These are phyloP conservation scores for Nyctibius grandis DNA, from an alignment of 2,797 vertebrate genomes.

Conservation along the genomic window DNA sequence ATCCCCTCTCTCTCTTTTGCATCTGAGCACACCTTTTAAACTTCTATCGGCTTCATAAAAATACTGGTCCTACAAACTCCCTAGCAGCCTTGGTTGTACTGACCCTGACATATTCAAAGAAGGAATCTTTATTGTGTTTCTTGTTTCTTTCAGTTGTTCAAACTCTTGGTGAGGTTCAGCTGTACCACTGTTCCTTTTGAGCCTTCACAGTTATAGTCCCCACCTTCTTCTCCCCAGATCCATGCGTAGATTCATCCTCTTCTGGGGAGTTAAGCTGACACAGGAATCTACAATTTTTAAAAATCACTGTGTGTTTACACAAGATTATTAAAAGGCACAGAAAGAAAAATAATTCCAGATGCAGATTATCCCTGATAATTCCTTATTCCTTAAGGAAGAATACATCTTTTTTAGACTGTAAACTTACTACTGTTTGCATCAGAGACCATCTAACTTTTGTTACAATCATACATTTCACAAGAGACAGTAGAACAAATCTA, in stretches of 20 bases:
- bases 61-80: background rate
- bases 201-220: background rate
- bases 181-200: background rate
- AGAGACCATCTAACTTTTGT: background rate
- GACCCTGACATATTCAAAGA: background rate
- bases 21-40: background rate
- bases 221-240: background rate
- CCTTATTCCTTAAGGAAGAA: background rate
- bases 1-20: background rate
- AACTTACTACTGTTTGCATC: background rate
- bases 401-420: background rate
- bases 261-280: background rate
- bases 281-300: background rate
- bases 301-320: background rate
- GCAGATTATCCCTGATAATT: background rate
- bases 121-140: accelerated
- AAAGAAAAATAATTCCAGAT: background rate
- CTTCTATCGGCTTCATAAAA: background rate
- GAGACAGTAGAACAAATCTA: background rate
- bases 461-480: background rate
- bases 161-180: background rate
- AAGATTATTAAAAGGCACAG: background rate
- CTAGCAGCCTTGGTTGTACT: background rate
- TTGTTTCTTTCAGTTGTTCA: background rate
- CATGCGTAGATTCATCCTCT: background rate